Percentiles rank a stretch among this genome's conserved stretches.
These are phyloP conservation scores for Acleris cristana DNA, from an alignment of 2,888 invertebrate species.

Conservation along the genomic window DNA sequence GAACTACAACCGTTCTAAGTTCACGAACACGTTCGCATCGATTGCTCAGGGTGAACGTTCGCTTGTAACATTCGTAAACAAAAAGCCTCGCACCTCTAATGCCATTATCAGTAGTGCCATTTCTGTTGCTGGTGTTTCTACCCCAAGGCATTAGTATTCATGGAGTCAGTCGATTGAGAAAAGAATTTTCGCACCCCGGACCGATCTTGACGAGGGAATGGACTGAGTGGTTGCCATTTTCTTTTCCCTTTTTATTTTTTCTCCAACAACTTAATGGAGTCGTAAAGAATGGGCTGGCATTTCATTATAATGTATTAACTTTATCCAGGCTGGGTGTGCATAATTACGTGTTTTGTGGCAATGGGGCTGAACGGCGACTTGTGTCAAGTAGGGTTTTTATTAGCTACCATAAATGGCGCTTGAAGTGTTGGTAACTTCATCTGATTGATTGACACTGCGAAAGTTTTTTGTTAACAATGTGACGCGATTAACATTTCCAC, in stretches of 20 bases:
- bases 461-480: too few relatives aligned
- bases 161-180: constrained; percentile 80
- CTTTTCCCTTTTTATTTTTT: constrained; percentile 72
- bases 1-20: constrained; percentile 3
- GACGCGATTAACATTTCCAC: too few relatives aligned
- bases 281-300: constrained; percentile 73
- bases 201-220: constrained; percentile 71
- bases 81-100: constrained; percentile 44
- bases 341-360: constrained; percentile 39
- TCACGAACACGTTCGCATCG: constrained; percentile 8
- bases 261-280: constrained; percentile 78
- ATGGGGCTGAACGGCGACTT: constrained; percentile 15
- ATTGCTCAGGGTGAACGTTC: constrained; percentile 2
- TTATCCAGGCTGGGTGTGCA: constrained; percentile 54
- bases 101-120: constrained; percentile 63
- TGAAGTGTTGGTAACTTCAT: neutral
- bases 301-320: constrained; percentile 76
- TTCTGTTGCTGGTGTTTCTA: constrained; percentile 66
- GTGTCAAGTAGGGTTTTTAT: constrained; percentile 14
- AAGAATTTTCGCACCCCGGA: constrained; percentile 75
- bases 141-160: constrained; percentile 79
- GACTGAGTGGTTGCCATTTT: constrained; percentile 77
- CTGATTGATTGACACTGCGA: too few relatives aligned
- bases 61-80: constrained; percentile 44
- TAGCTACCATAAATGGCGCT: neutral